Evolutionary conservation across 2,888 invertebrate genomes (phyloP), one percentile per base, ranked within the genome.

Genomic region (Schrankia costaestrigalis): DNA sequence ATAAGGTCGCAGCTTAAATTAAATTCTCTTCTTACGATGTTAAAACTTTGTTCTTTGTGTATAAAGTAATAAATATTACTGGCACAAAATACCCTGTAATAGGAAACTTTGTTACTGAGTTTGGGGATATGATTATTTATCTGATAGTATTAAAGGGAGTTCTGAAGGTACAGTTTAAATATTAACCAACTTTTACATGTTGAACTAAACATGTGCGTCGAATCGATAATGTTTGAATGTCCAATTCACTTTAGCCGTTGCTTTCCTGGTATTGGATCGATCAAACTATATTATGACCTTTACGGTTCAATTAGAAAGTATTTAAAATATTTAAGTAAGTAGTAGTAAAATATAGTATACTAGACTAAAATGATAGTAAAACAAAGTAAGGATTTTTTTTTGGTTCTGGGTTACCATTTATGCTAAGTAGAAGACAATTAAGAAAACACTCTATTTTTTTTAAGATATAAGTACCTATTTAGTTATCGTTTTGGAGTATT

Each of bases 221-320:
- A 50, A 57, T 60, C 57, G 41, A 60, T 57, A 44, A 39, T 44
- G 36, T 38, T 41, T 51, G 38, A 35, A 41, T 47, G 47, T 43
- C 38, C 31, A 39, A 50, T 46, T 50, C 11, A 23, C 25, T 11
- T 35, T 34, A 36, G 26, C 42, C 43, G 27, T 26, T 38, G 17
- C 35, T 32, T 50, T 35, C 29, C 35, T 41, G 36, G 31, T 24
- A 14, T 39, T 42, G 58, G 35, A 45, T 49, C 26, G 34, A 42
- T 50, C 35, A 17, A 27, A 25, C 28, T 41, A 27, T 18, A 26
- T 31, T 14, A 26, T 29, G 21, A 41, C 38, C 36, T 54, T 54
- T 55, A 31, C 36, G 22, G 31, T 21, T 12, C 21, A 25, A 11
- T 37, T 39, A 24, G 30, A 41, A 33, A 26, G 41, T 38, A 40